phyloP scores from a whole-genome alignment of 2,888 invertebrate genomes.

The Lasioglossum leucozonium region DNA sequence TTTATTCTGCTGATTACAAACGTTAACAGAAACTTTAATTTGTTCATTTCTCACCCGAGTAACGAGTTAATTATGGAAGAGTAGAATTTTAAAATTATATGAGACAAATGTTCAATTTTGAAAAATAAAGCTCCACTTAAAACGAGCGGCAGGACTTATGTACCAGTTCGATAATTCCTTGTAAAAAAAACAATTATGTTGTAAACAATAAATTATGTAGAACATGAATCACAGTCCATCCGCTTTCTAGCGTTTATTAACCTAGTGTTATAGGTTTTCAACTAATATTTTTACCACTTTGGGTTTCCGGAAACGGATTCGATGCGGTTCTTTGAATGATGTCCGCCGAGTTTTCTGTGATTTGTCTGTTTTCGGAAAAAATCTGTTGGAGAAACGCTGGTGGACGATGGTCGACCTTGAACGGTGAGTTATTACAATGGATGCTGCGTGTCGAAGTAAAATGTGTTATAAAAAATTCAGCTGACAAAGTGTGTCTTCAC shows the following conservation, averaged over 20 bases:
- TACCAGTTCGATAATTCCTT: neutral
- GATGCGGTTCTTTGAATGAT: neutral
- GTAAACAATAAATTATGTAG: no score
- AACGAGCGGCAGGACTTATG: no score
- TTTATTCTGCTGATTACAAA: no score
- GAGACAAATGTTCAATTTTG: no score
- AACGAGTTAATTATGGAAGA: no score
- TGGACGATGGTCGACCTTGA: constrained; percentile 42
- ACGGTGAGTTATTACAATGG: constrained; percentile 18
- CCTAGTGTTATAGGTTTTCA: neutral
- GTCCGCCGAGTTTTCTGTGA: neutral
- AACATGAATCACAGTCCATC: no score
- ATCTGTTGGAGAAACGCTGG: neutral
- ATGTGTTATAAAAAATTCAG: constrained; percentile 52
- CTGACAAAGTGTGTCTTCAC: constrained; percentile 41
- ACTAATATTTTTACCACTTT: neutral
- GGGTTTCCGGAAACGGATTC: neutral
- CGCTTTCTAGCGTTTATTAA: neutral
- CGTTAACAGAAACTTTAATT: no score
- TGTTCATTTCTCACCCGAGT: no score
- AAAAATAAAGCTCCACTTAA: no score
- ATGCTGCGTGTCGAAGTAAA: constrained; percentile 40
- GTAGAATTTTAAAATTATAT: no score
- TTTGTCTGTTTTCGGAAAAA: constrained; percentile 51
- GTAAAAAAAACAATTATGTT: neutral